Evolutionary conservation across 2,797 vertebrate species (phyloP).

Genomic region (Acomys russatus): DNA sequence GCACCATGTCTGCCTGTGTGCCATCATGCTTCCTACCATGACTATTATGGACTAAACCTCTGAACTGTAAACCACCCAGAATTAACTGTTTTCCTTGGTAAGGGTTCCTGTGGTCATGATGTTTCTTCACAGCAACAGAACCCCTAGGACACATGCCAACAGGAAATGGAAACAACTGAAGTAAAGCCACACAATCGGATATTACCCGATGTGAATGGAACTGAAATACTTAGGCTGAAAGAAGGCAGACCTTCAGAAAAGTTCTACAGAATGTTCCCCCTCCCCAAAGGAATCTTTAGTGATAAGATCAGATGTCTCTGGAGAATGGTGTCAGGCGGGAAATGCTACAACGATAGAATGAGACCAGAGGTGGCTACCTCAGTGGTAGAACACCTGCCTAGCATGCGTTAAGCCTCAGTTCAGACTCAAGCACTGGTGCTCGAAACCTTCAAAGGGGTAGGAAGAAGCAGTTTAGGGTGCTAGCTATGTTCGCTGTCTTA

Average conservation of each 20-base stretch:
- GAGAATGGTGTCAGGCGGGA: no score
- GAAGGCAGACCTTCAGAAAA: background rate
- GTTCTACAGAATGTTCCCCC: background rate
- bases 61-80: background rate
- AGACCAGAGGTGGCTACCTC: background rate
- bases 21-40: background rate
- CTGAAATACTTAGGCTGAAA: slow-evolving; percentile 56
- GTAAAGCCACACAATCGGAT: background rate
- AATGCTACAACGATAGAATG: background rate
- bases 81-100: background rate
- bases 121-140: background rate
- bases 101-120: background rate
- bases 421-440: background rate
- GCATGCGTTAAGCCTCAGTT: background rate
- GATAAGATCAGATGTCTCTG: background rate
- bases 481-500: slow-evolving; percentile 30
- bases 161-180: background rate
- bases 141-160: background rate
- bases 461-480: background rate
- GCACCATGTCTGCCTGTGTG: background rate
- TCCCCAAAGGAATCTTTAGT: background rate
- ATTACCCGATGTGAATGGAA: background rate
- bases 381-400: background rate
- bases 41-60: background rate
- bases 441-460: background rate